Evolutionary conservation across 2,888 invertebrate species (phyloP).

Genomic region (Oxycera nigricornis): DNA sequence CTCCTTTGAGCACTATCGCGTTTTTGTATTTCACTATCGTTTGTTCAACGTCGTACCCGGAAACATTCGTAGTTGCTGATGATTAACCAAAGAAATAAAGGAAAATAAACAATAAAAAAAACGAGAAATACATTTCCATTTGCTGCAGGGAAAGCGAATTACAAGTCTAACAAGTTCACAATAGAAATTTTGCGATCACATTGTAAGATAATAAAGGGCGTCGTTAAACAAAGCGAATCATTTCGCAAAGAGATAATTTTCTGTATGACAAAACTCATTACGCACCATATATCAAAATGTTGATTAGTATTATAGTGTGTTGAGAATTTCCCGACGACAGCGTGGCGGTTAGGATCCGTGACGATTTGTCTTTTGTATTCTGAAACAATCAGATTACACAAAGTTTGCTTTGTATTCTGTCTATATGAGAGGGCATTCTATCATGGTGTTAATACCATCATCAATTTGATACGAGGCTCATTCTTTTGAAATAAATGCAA

Average conservation of each 20-base stretch:
- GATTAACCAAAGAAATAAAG: background rate
- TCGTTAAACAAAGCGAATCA: constrained; percentile 29
- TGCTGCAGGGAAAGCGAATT: background rate
- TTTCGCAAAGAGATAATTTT: constrained; percentile 26
- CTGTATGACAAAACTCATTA: constrained; percentile 31
- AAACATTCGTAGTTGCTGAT: background rate
- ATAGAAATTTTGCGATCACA: constrained; percentile 25
- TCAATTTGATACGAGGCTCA: too few relatives aligned
- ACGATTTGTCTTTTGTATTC: background rate
- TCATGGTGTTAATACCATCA: too few relatives aligned
- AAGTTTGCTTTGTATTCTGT: background rate
- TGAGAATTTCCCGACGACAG: constrained; percentile 35
- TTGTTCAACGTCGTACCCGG: constrained; percentile 10
- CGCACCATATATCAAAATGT: constrained; percentile 31
- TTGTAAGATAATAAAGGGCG: constrained; percentile 31
- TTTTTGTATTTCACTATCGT: constrained; percentile 25
- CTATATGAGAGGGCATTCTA: too few relatives aligned
- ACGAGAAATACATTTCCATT: constrained; percentile 17
- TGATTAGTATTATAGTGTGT: constrained; percentile 17
- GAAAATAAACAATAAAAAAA: background rate
- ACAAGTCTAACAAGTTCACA: background rate
- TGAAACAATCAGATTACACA: background rate
- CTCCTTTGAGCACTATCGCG: background rate
- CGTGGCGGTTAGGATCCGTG: background rate
- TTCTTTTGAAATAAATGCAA: too few relatives aligned